These are phyloP conservation scores for Sitta europaea DNA, from an alignment of 2,113 vertebrate genomes.

Conservation along the genomic window DNA sequence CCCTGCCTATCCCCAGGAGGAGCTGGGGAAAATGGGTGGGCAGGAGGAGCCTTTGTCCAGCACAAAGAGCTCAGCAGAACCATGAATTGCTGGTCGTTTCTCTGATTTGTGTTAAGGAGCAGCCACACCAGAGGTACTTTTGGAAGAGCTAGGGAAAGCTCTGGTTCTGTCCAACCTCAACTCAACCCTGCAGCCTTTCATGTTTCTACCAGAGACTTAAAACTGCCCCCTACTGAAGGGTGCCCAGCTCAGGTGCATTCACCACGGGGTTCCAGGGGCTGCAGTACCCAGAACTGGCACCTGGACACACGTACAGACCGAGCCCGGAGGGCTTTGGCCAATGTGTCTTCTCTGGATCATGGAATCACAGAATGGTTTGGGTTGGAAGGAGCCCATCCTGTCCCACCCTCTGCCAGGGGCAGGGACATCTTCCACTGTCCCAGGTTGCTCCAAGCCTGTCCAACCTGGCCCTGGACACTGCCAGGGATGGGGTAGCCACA, in stretches of 20 bases:
- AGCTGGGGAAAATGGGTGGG: not conserved
- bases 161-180: not conserved
- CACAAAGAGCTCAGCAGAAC: not conserved
- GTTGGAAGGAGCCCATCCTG: not conserved
- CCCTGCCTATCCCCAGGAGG: not conserved
- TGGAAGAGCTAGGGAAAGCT: not conserved
- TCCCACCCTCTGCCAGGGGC: not conserved
- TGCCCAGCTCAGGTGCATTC: not conserved
- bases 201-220: not conserved
- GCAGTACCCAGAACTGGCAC: not conserved
- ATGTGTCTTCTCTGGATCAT: not conserved
- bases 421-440: not conserved
- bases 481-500: not conserved
- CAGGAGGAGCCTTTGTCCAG: not conserved
- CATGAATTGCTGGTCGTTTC: not conserved
- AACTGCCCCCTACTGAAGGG: not conserved
- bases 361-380: not conserved
- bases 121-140: not conserved
- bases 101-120: not conserved
- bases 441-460: not conserved
- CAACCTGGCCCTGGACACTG: not conserved
- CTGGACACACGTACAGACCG: fast-evolving
- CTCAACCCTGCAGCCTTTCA: not conserved
- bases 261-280: not conserved
- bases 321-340: not conserved